Conservation (phyloP, 2,888 invertebrate genomes). For the Galerucella nymphaeae region DNA sequence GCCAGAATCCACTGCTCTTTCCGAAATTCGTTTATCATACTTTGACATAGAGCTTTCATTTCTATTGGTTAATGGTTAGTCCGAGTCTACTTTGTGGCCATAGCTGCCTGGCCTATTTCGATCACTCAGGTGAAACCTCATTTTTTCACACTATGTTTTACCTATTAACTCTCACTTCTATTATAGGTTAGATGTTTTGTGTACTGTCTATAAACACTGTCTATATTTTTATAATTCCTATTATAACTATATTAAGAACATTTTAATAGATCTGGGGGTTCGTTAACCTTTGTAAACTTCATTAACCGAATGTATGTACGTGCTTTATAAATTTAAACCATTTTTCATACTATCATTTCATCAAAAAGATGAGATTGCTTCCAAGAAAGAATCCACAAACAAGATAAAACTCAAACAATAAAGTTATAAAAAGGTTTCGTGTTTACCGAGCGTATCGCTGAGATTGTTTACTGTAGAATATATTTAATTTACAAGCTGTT, state of each 20-base stretch:
- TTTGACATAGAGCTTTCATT: too few species aligned
- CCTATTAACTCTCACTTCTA: too few species aligned
- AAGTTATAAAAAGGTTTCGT: slow-evolving; percentile 3
- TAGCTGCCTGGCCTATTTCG: too few species aligned
- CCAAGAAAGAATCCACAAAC: background rate
- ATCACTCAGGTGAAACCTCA: too few species aligned
- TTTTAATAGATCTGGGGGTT: background rate
- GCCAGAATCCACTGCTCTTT: too few species aligned
- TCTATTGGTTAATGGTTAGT: too few species aligned
- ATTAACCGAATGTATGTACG: slow-evolving; percentile 1
- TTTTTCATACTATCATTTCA: background rate
- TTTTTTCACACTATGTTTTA: too few species aligned
- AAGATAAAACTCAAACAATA: slow-evolving; percentile 7
- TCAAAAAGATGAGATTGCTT: background rate
- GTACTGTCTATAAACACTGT: too few species aligned
- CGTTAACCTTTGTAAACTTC: background rate
- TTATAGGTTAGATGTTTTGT: too few species aligned
- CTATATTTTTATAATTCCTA: background rate
- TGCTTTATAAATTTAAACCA: background rate
- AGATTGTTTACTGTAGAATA: background rate
- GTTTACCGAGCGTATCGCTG: slow-evolving; percentile 1
- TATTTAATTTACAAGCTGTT: background rate
- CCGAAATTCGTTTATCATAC: too few species aligned
- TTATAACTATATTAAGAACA: background rate
- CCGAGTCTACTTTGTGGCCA: too few species aligned